Evolutionary conservation across 2,797 vertebrate genomes (phyloP).

Genomic region (Staurois parvus): DNA sequence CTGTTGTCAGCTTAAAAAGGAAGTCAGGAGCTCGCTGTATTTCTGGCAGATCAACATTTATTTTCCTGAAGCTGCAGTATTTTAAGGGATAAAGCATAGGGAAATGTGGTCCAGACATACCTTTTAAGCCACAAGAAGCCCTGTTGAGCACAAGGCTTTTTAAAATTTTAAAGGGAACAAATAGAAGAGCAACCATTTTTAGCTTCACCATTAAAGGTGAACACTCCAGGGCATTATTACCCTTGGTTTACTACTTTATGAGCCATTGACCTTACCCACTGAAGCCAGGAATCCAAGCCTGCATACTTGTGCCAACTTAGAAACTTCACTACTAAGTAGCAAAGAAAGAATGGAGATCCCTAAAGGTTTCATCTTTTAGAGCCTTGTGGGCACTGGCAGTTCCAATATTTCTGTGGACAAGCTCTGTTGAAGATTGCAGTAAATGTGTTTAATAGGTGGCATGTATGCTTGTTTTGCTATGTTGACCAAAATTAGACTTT

Average conservation of each 20-base stretch:
- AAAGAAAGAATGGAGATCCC: background rate
- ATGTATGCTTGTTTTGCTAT: background rate
- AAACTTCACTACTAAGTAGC: background rate
- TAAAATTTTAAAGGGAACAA: too few species aligned
- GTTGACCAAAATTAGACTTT: background rate
- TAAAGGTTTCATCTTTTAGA: background rate
- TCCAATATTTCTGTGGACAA: background rate
- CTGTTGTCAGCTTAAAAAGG: too few species aligned
- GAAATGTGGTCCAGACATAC: too few species aligned
- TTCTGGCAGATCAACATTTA: too few species aligned
- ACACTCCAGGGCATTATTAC: too few species aligned
- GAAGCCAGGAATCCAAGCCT: background rate
- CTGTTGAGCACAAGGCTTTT: too few species aligned
- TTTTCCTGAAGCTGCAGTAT: too few species aligned
- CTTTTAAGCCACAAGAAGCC: too few species aligned
- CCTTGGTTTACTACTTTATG: background rate
- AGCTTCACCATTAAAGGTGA: too few species aligned
- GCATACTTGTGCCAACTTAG: background rate
- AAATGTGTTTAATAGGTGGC: background rate
- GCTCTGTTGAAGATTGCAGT: background rate
- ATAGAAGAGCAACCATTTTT: too few species aligned
- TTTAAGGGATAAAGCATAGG: too few species aligned
- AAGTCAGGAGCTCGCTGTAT: too few species aligned
- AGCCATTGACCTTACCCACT: background rate
- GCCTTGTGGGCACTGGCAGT: background rate